Percentiles rank a stretch among this genome's conserved stretches.
Conservation (phyloP, 2,888 invertebrate species). For the Microplitis manilae region DNA sequence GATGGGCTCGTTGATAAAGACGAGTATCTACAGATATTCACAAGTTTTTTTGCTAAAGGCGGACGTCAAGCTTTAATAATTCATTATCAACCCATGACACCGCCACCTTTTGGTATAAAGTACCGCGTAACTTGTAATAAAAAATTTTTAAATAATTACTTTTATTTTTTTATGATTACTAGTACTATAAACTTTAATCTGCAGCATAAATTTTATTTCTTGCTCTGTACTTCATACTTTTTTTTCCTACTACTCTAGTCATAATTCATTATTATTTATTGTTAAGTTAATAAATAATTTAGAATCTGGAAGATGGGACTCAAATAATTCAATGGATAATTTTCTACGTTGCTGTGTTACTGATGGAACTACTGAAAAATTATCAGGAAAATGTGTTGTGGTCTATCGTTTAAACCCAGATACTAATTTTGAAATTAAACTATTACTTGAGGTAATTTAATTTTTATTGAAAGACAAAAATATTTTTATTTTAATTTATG, state of each 20-base stretch:
- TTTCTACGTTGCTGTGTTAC: conserved; percentile 78
- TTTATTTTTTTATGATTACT: no score
- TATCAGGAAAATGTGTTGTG: conserved; percentile 79
- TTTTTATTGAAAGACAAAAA: background rate
- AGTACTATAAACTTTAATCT: no score
- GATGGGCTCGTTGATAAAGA: conserved; percentile 83
- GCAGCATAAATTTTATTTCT: no score
- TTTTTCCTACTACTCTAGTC: no score
- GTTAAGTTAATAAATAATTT: background rate
- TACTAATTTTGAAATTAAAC: conserved; percentile 77
- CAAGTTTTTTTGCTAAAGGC: conserved; percentile 77
- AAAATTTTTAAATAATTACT: no score
- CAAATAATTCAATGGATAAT: conserved; percentile 56
- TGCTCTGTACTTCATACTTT: no score
- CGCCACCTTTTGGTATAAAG: conserved; percentile 77
- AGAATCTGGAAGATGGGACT: conserved; percentile 78
- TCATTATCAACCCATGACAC: conserved; percentile 78
- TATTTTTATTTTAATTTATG: no score
- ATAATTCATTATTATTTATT: conserved; percentile 18
- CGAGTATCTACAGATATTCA: conserved; percentile 76
- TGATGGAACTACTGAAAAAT: conserved; percentile 75
- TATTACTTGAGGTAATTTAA: conserved; percentile 77
- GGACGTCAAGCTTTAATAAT: conserved; percentile 78
- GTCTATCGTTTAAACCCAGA: conserved; percentile 78
- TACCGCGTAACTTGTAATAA: conserved; percentile 26